A percentile compares a stretch with the other conserved stretches of the same genome.
Evolutionary conservation across 2,113 vertebrate genomes (phyloP).

Genomic region (Dicaeum eximium): DNA sequence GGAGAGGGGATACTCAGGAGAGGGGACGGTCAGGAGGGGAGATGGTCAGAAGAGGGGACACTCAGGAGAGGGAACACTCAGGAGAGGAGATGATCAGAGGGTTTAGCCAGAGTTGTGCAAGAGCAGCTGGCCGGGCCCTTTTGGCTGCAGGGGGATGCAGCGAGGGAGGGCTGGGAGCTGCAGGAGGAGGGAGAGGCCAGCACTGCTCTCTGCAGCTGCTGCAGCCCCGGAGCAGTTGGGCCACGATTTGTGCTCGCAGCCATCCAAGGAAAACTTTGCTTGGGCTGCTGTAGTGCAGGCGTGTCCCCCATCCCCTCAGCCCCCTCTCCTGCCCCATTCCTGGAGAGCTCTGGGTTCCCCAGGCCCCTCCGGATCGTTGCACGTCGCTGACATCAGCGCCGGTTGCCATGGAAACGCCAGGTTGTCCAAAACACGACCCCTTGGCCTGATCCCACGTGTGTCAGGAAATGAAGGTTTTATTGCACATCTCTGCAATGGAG

Average conservation of each 20-base stretch:
- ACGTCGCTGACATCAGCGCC: neutral
- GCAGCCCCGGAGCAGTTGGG: rapidly evolving
- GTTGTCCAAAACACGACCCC: slow-evolving; percentile 55
- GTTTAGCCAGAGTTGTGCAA: neutral
- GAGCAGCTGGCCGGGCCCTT: neutral
- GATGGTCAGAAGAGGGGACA: too few species aligned
- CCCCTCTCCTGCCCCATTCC: neutral
- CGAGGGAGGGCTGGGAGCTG: neutral
- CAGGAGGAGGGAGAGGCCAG: neutral
- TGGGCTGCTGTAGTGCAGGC: rapidly evolving
- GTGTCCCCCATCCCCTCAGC: rapidly evolving
- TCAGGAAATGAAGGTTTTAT: slow-evolving; percentile 28
- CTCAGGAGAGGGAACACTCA: too few species aligned
- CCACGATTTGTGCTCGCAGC: neutral
- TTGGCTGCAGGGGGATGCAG: neutral
- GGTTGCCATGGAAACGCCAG: slow-evolving; percentile 22
- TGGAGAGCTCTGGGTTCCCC: neutral
- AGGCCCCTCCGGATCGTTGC: neutral
- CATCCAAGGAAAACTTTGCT: neutral
- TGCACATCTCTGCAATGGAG: neutral
- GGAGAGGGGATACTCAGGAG: neutral
- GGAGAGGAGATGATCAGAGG: rapidly evolving
- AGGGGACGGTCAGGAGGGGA: too few species aligned
- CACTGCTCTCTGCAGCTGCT: neutral
- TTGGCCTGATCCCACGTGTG: slow-evolving; percentile 2